Evolutionary conservation across 2,888 invertebrate species (phyloP), one percentile per base, ranked within the genome.

Genomic region (Polyploca ridens): DNA sequence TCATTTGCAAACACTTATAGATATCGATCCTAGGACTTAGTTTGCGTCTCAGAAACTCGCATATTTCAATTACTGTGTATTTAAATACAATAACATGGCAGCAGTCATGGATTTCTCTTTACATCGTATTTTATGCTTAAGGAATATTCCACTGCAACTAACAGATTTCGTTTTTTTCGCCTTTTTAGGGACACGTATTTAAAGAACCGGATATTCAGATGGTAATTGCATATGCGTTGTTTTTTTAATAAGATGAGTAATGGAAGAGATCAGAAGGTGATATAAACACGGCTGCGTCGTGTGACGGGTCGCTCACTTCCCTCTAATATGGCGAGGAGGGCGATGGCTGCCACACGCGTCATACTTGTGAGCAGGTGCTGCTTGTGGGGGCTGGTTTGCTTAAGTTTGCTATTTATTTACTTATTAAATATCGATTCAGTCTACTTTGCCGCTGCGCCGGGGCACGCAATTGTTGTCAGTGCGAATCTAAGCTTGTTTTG

Each of bases 1-100:
- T 77, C 72, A 82, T 83, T 88, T 85, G 84, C 83, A 84, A 84
- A 78, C 70, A 71, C 68, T 74, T 80, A 76, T 79, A 81, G 76
- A 76, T 63, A 33, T 72, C 38, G 67, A 33, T 66, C 65, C 71
- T 70, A 71, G 68, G 61, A 13, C 61, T 41, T 7, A 54, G 19
- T 54, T 54, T 10, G 54, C 54, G 54, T 54, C 13, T 41, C 8
- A n/a, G 49, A 19, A 19, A 19, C 54, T 19, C 5, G 54, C 54
- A 54, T 54, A 19, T 54, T 49, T 16, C 6, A 54, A 54, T 54
- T 19, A n/a, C 54, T 54, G 54, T 54, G 8, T 54, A 19, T 54
- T 54, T 54, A 54, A 54, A 54, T 54, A 54, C 54, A 54, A 54
- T 54, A 54, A 54, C 19, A 54, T 8, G 16, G 7, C 54, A n/a